phyloP scores from a whole-genome alignment of 2,888 invertebrate genomes.

The Scrobipalpa atriplicella region DNA sequence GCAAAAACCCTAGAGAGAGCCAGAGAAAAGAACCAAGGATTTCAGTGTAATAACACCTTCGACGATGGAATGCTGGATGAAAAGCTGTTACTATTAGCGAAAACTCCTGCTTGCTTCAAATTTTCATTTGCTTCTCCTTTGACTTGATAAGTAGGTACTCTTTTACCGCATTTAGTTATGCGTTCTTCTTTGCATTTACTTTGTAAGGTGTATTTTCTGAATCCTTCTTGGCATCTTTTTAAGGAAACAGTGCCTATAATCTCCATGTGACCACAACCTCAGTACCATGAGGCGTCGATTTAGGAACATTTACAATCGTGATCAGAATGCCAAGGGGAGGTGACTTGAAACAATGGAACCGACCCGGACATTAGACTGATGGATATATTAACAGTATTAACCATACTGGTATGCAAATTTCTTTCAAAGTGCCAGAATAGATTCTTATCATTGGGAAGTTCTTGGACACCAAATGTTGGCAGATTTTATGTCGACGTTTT shows the following conservation, averaged over 20 bases:
- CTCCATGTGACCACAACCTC: conserved; percentile 37
- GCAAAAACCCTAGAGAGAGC: too few relatives aligned
- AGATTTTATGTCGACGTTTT: not conserved
- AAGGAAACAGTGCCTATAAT: not conserved
- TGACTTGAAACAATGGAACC: conserved; percentile 48
- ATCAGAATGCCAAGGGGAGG: conserved; percentile 50
- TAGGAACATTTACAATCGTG: conserved; percentile 62
- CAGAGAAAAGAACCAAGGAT: too few relatives aligned
- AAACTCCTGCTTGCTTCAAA: too few relatives aligned
- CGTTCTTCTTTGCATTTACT: not conserved
- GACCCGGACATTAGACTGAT: conserved; percentile 50
- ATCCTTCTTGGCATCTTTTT: conserved; percentile 3
- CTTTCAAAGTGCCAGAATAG: not conserved
- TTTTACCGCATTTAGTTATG: not conserved
- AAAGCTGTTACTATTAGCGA: too few relatives aligned
- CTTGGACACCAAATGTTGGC: not conserved
- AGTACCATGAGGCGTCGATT: conserved; percentile 68
- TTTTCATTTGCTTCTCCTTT: too few relatives aligned
- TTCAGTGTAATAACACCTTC: too few relatives aligned
- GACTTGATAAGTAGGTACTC: too few relatives aligned
- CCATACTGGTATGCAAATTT: not conserved
- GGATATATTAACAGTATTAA: not conserved
- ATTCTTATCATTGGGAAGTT: not conserved
- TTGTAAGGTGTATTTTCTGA: not conserved
- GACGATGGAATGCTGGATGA: too few relatives aligned